A percentile compares a stretch with the other conserved stretches of the same genome.
Conservation (phyloP, 2,113 vertebrate genomes). For the Trematomus loennbergii region DNA sequence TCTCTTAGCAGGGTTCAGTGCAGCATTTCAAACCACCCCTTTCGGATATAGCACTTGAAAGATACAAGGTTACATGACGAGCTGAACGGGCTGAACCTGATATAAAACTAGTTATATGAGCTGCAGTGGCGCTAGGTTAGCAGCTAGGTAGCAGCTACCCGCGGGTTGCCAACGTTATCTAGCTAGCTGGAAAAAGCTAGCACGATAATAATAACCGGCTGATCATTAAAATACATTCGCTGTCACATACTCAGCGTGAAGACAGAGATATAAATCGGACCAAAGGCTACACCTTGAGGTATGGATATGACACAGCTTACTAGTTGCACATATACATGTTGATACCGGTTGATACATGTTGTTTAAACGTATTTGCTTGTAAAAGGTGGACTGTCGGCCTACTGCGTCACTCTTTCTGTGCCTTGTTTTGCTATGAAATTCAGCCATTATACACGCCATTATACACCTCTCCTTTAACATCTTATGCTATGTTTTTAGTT, state of each 20-base stretch:
- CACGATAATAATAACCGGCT: conserved; percentile 28
- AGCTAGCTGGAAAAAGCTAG: conserved; percentile 34
- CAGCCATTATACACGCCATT: no score
- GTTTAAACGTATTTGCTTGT: conserved; percentile 16
- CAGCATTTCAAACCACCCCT: accelerated
- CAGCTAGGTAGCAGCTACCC: conserved; percentile 29
- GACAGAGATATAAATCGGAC: background rate
- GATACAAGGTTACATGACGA: background rate
- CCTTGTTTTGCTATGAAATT: background rate
- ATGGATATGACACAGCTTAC: background rate
- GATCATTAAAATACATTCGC: background rate
- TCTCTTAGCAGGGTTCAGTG: background rate
- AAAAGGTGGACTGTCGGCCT: conserved; percentile 30
- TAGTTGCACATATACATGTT: background rate
- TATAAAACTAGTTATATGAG: background rate
- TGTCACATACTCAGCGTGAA: background rate
- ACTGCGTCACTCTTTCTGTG: conserved; percentile 65
- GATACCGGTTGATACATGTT: background rate
- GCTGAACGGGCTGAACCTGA: no score
- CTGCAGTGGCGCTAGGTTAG: conserved; percentile 20
- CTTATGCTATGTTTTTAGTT: accelerated
- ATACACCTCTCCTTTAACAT: background rate
- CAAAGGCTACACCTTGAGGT: conserved; percentile 63
- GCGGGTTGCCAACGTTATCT: background rate
- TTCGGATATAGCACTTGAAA: accelerated